Percentiles rank a stretch among this genome's conserved stretches.
These are phyloP conservation scores for Oreohelix idahoensis DNA, from an alignment of 1,140 invertebrate species.

Conservation along the genomic window DNA sequence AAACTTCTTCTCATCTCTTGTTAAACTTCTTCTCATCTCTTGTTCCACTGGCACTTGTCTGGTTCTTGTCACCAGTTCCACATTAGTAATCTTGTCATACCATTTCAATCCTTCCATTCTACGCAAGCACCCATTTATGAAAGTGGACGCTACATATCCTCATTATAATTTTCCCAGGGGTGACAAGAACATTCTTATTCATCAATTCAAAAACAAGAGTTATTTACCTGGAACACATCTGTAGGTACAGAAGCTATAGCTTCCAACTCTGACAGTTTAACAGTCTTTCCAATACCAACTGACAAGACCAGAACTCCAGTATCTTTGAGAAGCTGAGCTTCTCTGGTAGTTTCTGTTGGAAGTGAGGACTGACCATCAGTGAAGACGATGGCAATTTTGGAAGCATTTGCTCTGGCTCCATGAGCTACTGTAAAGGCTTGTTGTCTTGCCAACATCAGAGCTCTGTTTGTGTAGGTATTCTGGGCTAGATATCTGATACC, in stretches of 20 bases:
- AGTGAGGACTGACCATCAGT: conserved; percentile 28
- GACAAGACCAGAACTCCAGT: not conserved
- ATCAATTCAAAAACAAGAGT: not conserved
- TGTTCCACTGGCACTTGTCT: no score
- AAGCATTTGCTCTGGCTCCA: not conserved
- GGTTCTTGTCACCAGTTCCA: no score
- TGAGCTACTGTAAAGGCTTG: not conserved
- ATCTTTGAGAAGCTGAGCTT: not conserved
- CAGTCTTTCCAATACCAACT: not conserved
- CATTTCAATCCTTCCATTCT: no score
- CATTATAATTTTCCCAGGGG: no score
- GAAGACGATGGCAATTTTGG: conserved; percentile 20
- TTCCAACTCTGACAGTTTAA: not conserved
- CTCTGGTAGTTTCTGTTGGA: not conserved
- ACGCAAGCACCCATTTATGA: no score
- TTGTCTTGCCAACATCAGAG: not conserved
- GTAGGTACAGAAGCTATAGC: not conserved
- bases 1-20: no score
- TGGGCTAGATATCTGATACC: not conserved
- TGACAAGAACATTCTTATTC: no score
- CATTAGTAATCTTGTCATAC: no score
- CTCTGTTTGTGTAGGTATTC: conserved; percentile 23
- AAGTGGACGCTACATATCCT: no score
- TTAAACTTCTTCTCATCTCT: no score
- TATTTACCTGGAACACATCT: not conserved